A percentile compares a stretch with the other conserved stretches of the same genome.
Evolutionary conservation across 2,888 invertebrate genomes (phyloP).

Genomic region (Mechanitis messenoides): DNA sequence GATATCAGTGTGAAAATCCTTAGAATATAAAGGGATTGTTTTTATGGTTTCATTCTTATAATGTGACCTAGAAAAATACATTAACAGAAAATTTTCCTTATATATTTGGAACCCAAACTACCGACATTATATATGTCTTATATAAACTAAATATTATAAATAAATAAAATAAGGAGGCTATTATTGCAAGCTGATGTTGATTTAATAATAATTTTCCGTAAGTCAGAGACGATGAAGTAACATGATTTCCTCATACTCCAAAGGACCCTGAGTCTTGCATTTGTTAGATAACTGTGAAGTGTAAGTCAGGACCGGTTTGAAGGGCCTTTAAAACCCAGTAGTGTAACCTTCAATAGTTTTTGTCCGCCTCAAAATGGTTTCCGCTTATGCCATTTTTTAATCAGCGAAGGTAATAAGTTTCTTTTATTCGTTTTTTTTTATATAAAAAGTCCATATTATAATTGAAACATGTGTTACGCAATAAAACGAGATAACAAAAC

Average conservation of each 20-base stretch:
- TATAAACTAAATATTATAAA: not conserved
- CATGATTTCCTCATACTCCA: slow-evolving; percentile 35
- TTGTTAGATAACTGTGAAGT: slow-evolving; percentile 35
- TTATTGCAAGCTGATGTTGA: not conserved
- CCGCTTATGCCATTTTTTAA: slow-evolving; percentile 36
- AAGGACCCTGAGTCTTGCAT: slow-evolving; percentile 35
- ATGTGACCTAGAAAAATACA: slow-evolving; percentile 47
- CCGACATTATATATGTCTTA: too few relatives aligned
- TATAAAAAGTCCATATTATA: too few relatives aligned
- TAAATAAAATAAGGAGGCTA: not conserved
- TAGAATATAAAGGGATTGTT: slow-evolving; percentile 56
- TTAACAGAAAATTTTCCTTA: not conserved
- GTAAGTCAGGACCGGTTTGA: slow-evolving; percentile 34
- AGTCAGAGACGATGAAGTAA: slow-evolving; percentile 6
- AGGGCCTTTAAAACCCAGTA: slow-evolving; percentile 34
- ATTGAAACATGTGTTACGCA: too few relatives aligned
- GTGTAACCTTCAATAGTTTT: slow-evolving; percentile 38
- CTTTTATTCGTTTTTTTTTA: not conserved
- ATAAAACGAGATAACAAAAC: too few relatives aligned
- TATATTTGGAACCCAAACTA: too few relatives aligned
- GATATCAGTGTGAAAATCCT: slow-evolving; percentile 61
- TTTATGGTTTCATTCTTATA: slow-evolving; percentile 63
- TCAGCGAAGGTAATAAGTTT: slow-evolving; percentile 29
- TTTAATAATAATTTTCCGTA: not conserved
- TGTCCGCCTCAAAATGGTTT: slow-evolving; percentile 37